These are phyloP conservation scores for Anthopleura sola DNA, from an alignment of 64 coral and sea anemone genomes.

Conservation along the genomic window DNA sequence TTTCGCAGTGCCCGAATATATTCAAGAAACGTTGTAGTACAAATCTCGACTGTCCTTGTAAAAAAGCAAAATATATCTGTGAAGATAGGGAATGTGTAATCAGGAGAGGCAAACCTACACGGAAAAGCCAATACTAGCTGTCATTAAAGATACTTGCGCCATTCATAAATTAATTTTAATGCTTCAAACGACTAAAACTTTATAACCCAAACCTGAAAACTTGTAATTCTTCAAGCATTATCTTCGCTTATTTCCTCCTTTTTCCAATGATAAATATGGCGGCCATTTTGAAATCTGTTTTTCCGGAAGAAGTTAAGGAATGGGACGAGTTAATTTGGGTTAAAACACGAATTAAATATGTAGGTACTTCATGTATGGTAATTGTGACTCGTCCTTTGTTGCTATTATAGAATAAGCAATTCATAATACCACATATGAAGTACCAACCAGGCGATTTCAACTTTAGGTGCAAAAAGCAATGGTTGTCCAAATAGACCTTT, in stretches of 20 bases:
- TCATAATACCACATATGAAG: too few species aligned
- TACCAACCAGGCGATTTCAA: too few species aligned
- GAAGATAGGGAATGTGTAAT: neutral
- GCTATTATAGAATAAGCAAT: too few species aligned
- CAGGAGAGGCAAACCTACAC: neutral
- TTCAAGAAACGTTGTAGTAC: neutral
- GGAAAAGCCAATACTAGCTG: neutral
- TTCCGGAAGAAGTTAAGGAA: too few species aligned
- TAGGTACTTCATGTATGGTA: too few species aligned
- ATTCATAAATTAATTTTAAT: neutral
- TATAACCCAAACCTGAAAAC: neutral
- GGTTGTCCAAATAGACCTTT: too few species aligned
- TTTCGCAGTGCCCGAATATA: neutral
- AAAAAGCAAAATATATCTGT: neutral
- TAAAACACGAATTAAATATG: too few species aligned
- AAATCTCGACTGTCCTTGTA: neutral
- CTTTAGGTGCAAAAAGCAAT: too few species aligned
- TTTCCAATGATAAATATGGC: neutral
- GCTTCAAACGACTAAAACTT: neutral
- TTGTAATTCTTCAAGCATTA: neutral
- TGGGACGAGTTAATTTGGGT: too few species aligned
- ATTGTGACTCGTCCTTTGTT: too few species aligned
- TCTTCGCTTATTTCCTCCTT: too few species aligned
- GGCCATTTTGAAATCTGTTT: neutral
- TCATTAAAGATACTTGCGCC: neutral